Base-by-base conservation (phyloP, 2,888 invertebrate species). In the Resseliella maxima region DNA sequence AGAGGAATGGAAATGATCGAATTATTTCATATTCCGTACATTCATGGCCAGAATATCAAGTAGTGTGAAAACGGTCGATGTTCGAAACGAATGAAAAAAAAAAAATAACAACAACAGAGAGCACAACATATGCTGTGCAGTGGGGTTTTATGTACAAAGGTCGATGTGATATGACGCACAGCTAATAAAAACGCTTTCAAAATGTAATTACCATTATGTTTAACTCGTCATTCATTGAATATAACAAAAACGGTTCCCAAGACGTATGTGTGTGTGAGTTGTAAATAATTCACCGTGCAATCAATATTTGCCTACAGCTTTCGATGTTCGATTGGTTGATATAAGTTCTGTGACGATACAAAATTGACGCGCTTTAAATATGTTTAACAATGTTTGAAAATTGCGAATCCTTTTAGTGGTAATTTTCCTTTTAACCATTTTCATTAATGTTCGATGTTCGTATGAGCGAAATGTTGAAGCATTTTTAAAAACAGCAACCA, bases 121-220 rank as follows among this genome's bases (percentile, higher is more conserved):
- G n/a, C n/a, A n/a, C n/a, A n/a, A n/a, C 8, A 8, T 50, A 18
- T 50, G 46, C 46, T 50, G 8, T 50, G 8, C 8, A 15, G 18
- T 50, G 46, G 10, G 31, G 0, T 6, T 27, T 31, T 72, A 35
- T 72, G 72, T 72, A 12, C 18, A 35, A 10, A 31, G 72, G 31
- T 72, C 31, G 72, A 31, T 31, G 31, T 59, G 31, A 72, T n/a
- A 1, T 59, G 72, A n/a, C 35, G 31, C 15, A 24, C 2, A 18
- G 72, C 72, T 31, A 72, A 72, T 31, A 72, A 35, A 31, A 31
- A 15, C 31, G 72, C 72, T 8, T 31, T 31, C 31, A 12, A 72
- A 72, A 72, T 18, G 18, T 72, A 72, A 72, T 72, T 72, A 72
- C 15, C 31, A 72, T 72, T 31, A 72, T 59, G 27, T 50, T 50